Evolutionary conservation across 2,888 invertebrate species (phyloP), one percentile per base, ranked within the genome.

Genomic region (Morpho achilles): DNA sequence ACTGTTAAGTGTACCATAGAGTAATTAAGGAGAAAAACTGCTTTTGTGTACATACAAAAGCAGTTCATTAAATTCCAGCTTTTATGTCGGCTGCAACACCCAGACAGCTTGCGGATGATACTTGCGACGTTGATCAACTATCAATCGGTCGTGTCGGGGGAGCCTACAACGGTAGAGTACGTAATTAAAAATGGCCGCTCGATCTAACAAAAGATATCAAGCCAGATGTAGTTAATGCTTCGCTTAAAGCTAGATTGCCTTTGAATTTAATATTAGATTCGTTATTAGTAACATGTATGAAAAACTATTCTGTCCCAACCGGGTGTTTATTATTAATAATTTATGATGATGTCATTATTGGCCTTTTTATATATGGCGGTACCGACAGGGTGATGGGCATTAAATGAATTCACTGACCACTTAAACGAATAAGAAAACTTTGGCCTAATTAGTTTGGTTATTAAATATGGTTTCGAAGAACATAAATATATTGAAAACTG

Each of bases 41-140:
- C 32, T 32, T 32, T 32, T 32, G 32, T 32, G 5, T 5, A 32
- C 32, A 32, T 5, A 32, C 32, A 32, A 32, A 32, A 32, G 32
- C 32, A 32, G 32, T 32, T 32, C 32, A 32, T 32, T 32, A 32
- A 32, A 32, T 32, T 32, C 32, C 40, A 40, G 46, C 53, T 53
- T 47, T 46, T 41, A 53, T 53, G 45, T 47, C 41, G 40, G 47
- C 53, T 47, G 40, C 41, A 47, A 47, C 53, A 54, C 53, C 47
- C 32, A 22, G 23, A 41, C 8, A 55, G 58, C 47, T 40, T 50
- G 50, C 59, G 60, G 59, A 69, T 67, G 63, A 56, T 65, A 64
- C 67, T 64, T 60, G 64, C 61, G 56, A 54, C 61, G 69, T 70
- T 72, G 74, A 75, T 54, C 54, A 48, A 54, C 54, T 48, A 54